Base-by-base conservation (phyloP, 2,888 invertebrate genomes). In the Mamestra brassicae region DNA sequence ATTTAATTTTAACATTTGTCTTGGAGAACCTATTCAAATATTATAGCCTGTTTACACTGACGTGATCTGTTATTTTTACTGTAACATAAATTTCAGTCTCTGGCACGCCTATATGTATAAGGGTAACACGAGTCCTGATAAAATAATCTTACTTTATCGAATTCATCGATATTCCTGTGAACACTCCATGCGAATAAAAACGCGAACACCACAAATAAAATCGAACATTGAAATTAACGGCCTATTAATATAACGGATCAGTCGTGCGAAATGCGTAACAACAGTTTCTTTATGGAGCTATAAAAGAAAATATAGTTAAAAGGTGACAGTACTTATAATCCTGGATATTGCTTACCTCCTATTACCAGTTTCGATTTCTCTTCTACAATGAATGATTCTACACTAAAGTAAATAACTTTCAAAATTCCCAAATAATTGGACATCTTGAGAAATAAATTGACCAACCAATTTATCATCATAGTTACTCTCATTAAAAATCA, bases 401-500 rank as follows among this genome's bases (percentile, higher is more conserved):
- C 3, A 45, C 45, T 45, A 45, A 45, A 1, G 10, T 45, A 10
- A 45, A 10, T 2, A 38, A 4, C 38, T 38, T 6, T 3, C 10
- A 11, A 55, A 1, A 15, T 10, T 34, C 36, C 0, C 6, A 11
- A 47, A 2, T 15, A 65, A 15, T 11, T 10, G 15, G 47, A 15
- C 47, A 4, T 6, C 3, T 36, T 36, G 13, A 5, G 34, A 26
- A 63, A 64, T 63, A 58, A 42, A 42, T 17, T 26, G 26, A 4
- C 52, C n/a, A 62, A 69, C 60, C 52, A 52, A 62, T 47, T 69
- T 74, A 50, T 17, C 36, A 54, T 38, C 65, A 54, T 71, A 68
- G 62, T 73, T 63, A 61, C 42, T 50, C 13, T 70, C 17, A 78
- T 85, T 81, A 73, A 60, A 70, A 74, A 65, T 36, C 17, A 63